phyloP scores from a whole-genome alignment of 2,888 invertebrate species.

The Folsomia manolachei region DNA sequence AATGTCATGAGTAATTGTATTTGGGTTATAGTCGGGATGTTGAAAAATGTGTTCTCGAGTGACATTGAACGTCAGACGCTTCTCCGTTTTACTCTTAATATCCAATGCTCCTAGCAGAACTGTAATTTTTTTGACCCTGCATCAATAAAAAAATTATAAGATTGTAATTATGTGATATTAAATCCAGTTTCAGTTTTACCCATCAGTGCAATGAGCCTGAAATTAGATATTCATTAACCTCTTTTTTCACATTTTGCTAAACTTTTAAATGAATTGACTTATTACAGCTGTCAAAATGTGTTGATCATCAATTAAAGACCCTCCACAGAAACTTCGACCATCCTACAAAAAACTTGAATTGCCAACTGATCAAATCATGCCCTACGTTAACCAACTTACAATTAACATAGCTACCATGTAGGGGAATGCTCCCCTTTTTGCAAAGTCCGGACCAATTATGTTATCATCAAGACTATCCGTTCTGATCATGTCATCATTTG shows the following conservation, averaged over 20 bases:
- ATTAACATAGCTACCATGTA: slow-evolving; percentile 50
- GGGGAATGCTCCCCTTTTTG: slow-evolving; percentile 42
- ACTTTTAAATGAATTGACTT: background rate
- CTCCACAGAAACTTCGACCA: slow-evolving; percentile 46
- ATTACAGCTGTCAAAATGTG: slow-evolving; percentile 39
- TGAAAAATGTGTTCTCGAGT: slow-evolving; percentile 44
- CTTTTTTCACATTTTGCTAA: background rate
- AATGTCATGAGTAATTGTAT: slow-evolving; percentile 48
- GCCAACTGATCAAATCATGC: background rate
- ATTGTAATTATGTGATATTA: background rate
- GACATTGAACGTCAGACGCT: slow-evolving; percentile 43
- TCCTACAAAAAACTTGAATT: slow-evolving; percentile 23
- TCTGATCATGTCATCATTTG: background rate
- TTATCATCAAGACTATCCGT: slow-evolving; percentile 19
- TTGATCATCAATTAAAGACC: slow-evolving; percentile 33
- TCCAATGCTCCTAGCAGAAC: slow-evolving; percentile 45
- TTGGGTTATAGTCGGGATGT: slow-evolving; percentile 47
- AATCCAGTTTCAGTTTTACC: slow-evolving; percentile 27
- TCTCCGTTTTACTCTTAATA: slow-evolving; percentile 37
- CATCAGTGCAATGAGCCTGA: slow-evolving; percentile 49
- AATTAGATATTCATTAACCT: background rate
- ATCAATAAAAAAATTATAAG: background rate
- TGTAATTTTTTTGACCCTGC: slow-evolving; percentile 40
- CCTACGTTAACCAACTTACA: slow-evolving; percentile 9
- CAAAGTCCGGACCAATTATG: slow-evolving; percentile 42